These are phyloP conservation scores for Salvator merianae DNA, from an alignment of 2,113 vertebrate species.

Conservation along the genomic window DNA sequence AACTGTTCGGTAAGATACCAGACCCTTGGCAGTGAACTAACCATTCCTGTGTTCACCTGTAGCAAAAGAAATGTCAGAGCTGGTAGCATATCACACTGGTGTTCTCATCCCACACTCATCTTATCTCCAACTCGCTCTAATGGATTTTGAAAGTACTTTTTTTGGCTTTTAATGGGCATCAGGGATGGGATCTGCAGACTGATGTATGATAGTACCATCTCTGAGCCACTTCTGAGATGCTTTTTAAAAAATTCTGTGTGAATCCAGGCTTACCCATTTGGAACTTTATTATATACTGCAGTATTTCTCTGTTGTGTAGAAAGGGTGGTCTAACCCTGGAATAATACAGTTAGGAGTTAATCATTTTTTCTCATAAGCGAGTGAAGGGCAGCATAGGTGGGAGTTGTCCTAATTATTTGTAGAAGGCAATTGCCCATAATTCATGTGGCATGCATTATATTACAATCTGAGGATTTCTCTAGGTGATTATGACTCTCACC, in stretches of 20 bases:
- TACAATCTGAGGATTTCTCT: not conserved
- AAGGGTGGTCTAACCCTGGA: not conserved
- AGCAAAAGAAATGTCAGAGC: no score
- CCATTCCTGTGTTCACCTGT: no score
- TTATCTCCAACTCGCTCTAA: no score
- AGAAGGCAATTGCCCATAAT: not conserved
- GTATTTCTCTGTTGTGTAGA: not conserved
- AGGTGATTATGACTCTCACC: not conserved
- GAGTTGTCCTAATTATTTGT: not conserved
- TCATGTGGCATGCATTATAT: not conserved
- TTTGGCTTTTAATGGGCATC: no score
- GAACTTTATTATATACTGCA: not conserved
- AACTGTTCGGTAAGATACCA: no score
- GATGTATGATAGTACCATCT: no score
- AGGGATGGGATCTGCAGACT: no score
- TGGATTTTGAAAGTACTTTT: no score
- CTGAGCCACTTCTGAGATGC: not conserved
- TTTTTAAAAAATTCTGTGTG: not conserved
- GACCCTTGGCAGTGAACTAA: no score
- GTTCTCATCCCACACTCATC: no score
- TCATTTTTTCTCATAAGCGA: not conserved
- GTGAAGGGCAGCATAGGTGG: not conserved
- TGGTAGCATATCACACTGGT: no score
- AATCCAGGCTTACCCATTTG: not conserved
- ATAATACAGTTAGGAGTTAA: not conserved